Percentiles rank a stretch among this genome's conserved stretches.
Evolutionary conservation across 2,888 invertebrate genomes (phyloP).

Genomic region (Aelia acuminata): DNA sequence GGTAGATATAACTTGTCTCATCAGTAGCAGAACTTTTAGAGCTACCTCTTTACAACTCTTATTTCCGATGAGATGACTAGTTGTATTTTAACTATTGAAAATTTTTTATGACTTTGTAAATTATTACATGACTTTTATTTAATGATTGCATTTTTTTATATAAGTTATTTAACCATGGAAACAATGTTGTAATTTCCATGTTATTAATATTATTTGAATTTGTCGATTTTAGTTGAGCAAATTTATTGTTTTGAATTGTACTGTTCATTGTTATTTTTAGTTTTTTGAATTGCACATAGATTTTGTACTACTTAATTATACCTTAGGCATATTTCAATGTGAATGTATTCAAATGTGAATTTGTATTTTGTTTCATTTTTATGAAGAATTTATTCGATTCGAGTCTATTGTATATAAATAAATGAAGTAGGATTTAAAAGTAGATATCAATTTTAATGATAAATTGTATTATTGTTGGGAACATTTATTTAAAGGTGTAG

Average conservation of each 20-base stretch:
- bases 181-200: constrained; percentile 24
- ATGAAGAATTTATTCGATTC: neutral
- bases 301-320: constrained; percentile 14
- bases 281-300: constrained; percentile 34
- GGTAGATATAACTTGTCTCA: constrained; percentile 52
- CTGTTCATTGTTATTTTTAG: neutral
- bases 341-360: constrained; percentile 36
- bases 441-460: constrained; percentile 41
- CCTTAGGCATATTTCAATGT: neutral
- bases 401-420: constrained; percentile 34
- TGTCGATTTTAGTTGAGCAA: neutral
- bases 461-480: constrained; percentile 49
- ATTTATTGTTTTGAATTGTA: constrained; percentile 1
- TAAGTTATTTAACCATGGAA: constrained; percentile 51
- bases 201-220: neutral
- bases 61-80: constrained; percentile 26
- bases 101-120: constrained; percentile 59
- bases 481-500: constrained; percentile 53
- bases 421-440: constrained; percentile 16
- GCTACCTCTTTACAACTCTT: constrained; percentile 46
- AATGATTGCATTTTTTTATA: constrained; percentile 52
- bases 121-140: constrained; percentile 54
- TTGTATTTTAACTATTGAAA: constrained; percentile 49
- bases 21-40: constrained; percentile 34
- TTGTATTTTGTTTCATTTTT: neutral